These are phyloP conservation scores for Enhydra lutris DNA, from an alignment of 2,113 vertebrate genomes.

Conservation along the genomic window DNA sequence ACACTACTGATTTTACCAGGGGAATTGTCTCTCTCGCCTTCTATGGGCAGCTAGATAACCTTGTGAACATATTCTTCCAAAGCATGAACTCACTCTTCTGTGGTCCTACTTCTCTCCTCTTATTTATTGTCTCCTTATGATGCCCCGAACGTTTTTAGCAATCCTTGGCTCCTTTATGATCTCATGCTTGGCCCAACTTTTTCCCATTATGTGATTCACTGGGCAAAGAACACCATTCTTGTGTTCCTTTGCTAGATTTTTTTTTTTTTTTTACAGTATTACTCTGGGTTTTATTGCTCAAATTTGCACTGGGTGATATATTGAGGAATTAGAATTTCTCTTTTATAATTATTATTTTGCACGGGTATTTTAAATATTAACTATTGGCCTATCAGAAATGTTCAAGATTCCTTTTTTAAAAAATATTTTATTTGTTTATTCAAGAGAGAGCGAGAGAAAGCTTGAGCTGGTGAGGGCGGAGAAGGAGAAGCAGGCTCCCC, in stretches of 20 bases:
- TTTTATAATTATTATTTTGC: background rate
- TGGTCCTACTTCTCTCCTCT: background rate
- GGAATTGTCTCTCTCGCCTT: background rate
- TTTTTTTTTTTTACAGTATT: background rate
- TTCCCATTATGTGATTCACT: background rate
- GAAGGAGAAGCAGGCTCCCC: background rate
- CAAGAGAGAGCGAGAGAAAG: background rate
- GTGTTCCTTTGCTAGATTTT: background rate
- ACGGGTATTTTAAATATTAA: background rate
- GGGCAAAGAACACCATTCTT: background rate
- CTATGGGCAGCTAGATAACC: background rate
- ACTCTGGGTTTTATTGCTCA: background rate
- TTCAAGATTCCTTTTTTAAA: background rate
- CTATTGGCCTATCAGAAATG: background rate
- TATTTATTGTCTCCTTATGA: background rate
- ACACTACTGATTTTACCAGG: background rate
- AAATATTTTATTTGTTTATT: background rate
- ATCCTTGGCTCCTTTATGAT: background rate
- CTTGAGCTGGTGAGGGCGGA: fast-evolving
- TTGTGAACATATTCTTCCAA: background rate
- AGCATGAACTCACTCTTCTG: background rate
- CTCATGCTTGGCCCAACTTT: background rate
- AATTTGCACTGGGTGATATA: background rate
- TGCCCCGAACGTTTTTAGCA: background rate
- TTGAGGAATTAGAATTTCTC: background rate